phyloP scores from a whole-genome alignment of 2,113 vertebrate species.

The Mus pahari region DNA sequence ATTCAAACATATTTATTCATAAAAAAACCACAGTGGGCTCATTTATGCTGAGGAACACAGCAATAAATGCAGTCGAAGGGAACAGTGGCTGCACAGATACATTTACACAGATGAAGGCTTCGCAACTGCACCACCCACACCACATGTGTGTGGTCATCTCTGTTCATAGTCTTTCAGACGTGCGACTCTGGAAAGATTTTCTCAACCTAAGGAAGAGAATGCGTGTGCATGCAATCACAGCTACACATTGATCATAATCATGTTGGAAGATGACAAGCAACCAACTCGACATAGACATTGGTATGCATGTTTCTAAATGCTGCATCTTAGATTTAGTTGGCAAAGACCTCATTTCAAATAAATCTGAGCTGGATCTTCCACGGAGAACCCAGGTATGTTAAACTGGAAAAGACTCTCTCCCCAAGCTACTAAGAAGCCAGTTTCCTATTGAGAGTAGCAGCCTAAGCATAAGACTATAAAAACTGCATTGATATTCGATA shows the following conservation, averaged over 20 bases:
- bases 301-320: conserved; percentile 80
- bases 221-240: conserved; percentile 76
- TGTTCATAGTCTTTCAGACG: conserved; percentile 84
- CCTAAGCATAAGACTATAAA: conserved; percentile 80
- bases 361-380: conserved; percentile 76
- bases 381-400: conserved; percentile 73
- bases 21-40: conserved; percentile 89
- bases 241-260: conserved; percentile 84
- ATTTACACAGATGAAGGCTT: conserved; percentile 87
- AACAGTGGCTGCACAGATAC: conserved; percentile 87
- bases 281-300: conserved; percentile 77
- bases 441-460: conserved; percentile 79
- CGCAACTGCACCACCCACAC: conserved; percentile 79
- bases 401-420: conserved; percentile 75
- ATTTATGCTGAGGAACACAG: conserved; percentile 91
- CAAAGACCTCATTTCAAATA: conserved; percentile 80
- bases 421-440: neutral
- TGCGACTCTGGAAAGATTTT: conserved; percentile 79
- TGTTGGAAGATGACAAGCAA: conserved; percentile 85
- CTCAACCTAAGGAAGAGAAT: conserved; percentile 85
- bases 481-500: conserved; percentile 85
- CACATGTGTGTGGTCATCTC: conserved; percentile 73
- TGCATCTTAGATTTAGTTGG: conserved; percentile 80
- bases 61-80: conserved; percentile 95
- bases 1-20: conserved; percentile 90